Evolutionary conservation across 2,797 vertebrate genomes (phyloP), one percentile per base, ranked within the genome.

Genomic region (Dallia pectoralis): DNA sequence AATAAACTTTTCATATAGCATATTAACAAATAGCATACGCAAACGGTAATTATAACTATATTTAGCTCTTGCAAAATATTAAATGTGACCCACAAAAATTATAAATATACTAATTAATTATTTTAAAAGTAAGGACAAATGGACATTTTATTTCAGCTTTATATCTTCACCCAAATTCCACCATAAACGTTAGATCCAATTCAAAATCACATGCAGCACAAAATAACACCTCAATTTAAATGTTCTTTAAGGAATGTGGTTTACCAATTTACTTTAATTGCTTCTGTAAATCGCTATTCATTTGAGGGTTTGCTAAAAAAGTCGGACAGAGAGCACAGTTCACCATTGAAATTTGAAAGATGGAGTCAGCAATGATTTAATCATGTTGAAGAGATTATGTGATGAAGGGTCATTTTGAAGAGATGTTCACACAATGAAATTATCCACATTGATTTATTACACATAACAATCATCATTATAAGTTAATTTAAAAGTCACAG

Each of bases 381-480:
- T 51, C 2, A 9, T 69, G 25, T 69, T 48, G 51, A 29, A 18
- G 47, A 69, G 67, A 53, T 51, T 47, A 19, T 15, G 14, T 67
- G 66, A 67, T 67, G 16, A 49, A 68, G 59, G 67, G 22, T 29
- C 40, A 47, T n/a, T 29, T 18, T 29, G 19, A 22, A 29, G 27
- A 51, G 53, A 51, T 36, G n/a, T 48, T 15, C 36, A 48, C 44
- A 48, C 19, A 40, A 64, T 49, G n/a, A 72, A 49, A 63, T 40
- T 49, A 29, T 64, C 22, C 14, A 16, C 27, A 19, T n/a, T 65
- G 27, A n/a, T n/a, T n/a, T n/a, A n/a, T n/a, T n/a, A n/a, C n/a
- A n/a, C 4, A 65, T n/a, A 30, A 66, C 48, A 9, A 67, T 44
- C 40, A n/a, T 29, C 47, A 63, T 30, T 48, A 12, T 5, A 68